Percentiles rank a stretch among this genome's conserved stretches.
phyloP scores from a whole-genome alignment of 2,113 vertebrate genomes.

The Xerus inauris region DNA sequence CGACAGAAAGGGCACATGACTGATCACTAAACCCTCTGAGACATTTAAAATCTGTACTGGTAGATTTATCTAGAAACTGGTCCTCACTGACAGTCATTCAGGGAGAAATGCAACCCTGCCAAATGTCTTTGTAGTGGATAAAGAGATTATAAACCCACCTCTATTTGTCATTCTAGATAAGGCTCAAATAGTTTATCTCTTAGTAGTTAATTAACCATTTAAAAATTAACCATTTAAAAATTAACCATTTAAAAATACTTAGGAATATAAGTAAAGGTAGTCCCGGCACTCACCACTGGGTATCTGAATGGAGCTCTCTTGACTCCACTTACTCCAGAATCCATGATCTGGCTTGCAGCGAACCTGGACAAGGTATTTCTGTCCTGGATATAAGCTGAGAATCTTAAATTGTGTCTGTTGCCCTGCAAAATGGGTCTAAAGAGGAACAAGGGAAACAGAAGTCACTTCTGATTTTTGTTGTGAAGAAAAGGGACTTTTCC shows the following conservation, averaged over 20 bases:
- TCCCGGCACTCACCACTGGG: constrained; percentile 83
- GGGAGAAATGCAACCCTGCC: not conserved
- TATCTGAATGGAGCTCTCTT: constrained; percentile 80
- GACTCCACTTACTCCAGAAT: constrained; percentile 86
- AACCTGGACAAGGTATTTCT: constrained; percentile 91
- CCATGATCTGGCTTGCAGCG: constrained; percentile 93
- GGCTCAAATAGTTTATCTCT: not conserved
- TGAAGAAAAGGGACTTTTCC: not conserved
- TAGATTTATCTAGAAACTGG: not conserved
- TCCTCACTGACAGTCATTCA: not conserved
- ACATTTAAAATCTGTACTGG: not conserved
- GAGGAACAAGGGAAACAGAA: constrained; percentile 64
- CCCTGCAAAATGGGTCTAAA: constrained; percentile 90
- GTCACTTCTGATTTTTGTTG: constrained; percentile 3
- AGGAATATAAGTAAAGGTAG: not conserved
- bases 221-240: constrained; percentile 34
- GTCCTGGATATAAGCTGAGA: constrained; percentile 91
- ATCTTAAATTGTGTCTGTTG: constrained; percentile 92
- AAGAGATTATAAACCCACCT: not conserved
- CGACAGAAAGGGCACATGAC: not conserved
- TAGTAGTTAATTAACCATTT: not conserved
- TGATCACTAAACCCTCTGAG: not conserved
- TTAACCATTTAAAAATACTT: constrained; percentile 35
- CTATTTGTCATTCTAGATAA: not conserved
- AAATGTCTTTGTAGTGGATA: not conserved